These are phyloP conservation scores for Metalampra italica DNA, from an alignment of 2,888 invertebrate species.

Conservation along the genomic window DNA sequence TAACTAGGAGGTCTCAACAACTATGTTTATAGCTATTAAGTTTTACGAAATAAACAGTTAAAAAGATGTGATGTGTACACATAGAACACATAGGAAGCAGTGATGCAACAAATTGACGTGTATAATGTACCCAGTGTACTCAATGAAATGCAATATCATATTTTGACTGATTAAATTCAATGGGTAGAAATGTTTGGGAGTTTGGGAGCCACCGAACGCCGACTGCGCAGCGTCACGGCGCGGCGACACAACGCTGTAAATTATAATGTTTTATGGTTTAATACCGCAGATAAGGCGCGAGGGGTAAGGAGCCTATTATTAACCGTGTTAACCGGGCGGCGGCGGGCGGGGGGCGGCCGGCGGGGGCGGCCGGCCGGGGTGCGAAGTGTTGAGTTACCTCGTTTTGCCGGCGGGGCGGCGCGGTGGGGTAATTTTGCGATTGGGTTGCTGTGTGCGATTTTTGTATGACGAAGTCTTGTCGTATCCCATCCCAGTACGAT, in stretches of 20 bases:
- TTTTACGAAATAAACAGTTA: too few species aligned
- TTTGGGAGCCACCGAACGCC: slow-evolving; percentile 48
- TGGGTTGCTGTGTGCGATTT: slow-evolving; percentile 20
- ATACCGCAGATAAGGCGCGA: slow-evolving; percentile 74
- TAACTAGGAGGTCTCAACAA: too few species aligned
- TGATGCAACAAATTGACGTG: too few species aligned
- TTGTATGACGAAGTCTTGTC: slow-evolving; percentile 8
- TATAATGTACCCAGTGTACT: too few species aligned
- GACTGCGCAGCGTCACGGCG: slow-evolving; percentile 59
- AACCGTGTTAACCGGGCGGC: slow-evolving; percentile 67
- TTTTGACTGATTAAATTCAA: too few species aligned
- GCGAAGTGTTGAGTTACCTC: slow-evolving; percentile 11
- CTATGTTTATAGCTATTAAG: too few species aligned
- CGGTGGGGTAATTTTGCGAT: slow-evolving; percentile 10
- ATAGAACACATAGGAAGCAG: too few species aligned
- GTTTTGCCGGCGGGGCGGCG: slow-evolving; percentile 2
- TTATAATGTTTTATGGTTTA: slow-evolving; percentile 79
- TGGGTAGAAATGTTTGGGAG: slow-evolving; percentile 39
- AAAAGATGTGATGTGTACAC: too few species aligned
- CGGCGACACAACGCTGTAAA: slow-evolving; percentile 67
- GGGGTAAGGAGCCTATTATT: slow-evolving; percentile 74
- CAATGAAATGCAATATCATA: too few species aligned
- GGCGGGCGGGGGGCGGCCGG: too few species aligned
- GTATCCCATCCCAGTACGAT: neutral
- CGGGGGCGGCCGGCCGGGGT: too few species aligned